Base-by-base conservation (phyloP, 2,113 vertebrate species). In the Calidris pugnax region DNA sequence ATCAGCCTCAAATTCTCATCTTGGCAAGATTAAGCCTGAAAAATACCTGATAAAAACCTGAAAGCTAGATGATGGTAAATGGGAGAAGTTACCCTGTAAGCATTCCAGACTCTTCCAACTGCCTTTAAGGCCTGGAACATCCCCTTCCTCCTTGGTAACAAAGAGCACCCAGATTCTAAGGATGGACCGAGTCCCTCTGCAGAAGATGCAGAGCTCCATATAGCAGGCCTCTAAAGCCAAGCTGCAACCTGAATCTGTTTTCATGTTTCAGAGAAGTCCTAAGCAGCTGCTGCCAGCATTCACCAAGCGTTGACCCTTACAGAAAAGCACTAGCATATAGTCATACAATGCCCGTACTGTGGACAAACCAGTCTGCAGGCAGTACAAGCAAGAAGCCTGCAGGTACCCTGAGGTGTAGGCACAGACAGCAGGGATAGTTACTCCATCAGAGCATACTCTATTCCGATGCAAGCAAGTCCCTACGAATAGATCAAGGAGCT, bases 181-280 rank as follows among this genome's bases (percentile, higher is more conserved):
- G 10, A 51, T 0, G 48, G 32, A 85, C 16, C 6, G 0, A 0
- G 9, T 5, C 32, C 21, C 20, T 43, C 43, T 51, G 24, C 43
- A 73, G 45, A 85, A 79, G 35, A 88, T 12, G 7, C 18, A 53
- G 24, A 75, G 53, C 14, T 64, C 28, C 21, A 45, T 15, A 37
- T 1, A 66, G n/a, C 7, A 79, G 21, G 37, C 7, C 20, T 80
- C 23, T 20, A 35, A 56, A 83, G 41, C 6, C n/a, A 59, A n/a
- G 22, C 7, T 35, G 7, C 22, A 87, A 60, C 1, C 26, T 18
- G 35, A 85, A 93, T 33, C 26, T 83, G 27, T 51, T 60, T 63
- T 60, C 6, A 0, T 21, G 30, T 53, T 85, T 82, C 85, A 87
- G 9, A 30, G 4, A 59, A 56, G 37, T 10, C 18, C 48, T 33